Evolutionary conservation across 2,888 invertebrate species (phyloP).

Genomic region (Caenorhabditis afra): DNA sequence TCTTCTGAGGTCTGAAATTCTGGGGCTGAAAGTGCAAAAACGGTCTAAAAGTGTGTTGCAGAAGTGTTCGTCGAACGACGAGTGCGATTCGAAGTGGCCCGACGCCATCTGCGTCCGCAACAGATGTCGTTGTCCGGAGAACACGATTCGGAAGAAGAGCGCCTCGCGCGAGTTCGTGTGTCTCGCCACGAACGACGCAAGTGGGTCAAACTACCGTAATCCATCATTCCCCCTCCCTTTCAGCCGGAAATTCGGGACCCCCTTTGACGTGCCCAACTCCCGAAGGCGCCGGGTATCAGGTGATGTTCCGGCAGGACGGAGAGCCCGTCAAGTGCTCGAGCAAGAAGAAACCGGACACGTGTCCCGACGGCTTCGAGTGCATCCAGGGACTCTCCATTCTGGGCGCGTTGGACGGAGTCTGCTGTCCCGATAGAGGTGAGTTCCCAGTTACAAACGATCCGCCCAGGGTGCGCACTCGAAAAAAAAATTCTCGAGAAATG

Average conservation of each 20-base stretch:
- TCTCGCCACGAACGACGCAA: slow-evolving; percentile 68
- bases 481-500: no score
- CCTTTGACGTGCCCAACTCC: slow-evolving; percentile 78
- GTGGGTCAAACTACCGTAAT: slow-evolving; percentile 41
- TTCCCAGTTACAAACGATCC: not conserved
- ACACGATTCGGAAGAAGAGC: slow-evolving; percentile 66
- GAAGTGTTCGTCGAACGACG: slow-evolving; percentile 58
- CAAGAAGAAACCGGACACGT: slow-evolving; percentile 59
- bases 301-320: slow-evolving; percentile 65
- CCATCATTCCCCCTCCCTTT: not conserved
- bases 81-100: slow-evolving; percentile 63
- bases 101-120: slow-evolving; percentile 57
- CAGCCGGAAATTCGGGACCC: slow-evolving; percentile 75
- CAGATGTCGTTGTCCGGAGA: slow-evolving; percentile 68
- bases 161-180: slow-evolving; percentile 68
- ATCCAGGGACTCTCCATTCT: slow-evolving; percentile 74
- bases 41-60: slow-evolving; percentile 7
- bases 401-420: slow-evolving; percentile 71
- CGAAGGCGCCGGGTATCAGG: slow-evolving; percentile 75
- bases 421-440: slow-evolving; percentile 70
- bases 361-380: slow-evolving; percentile 73
- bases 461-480: no score
- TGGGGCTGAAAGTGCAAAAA: not conserved
- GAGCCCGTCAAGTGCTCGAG: slow-evolving; percentile 67
- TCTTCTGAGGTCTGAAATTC: not conserved